Evolutionary conservation across 2,113 vertebrate genomes (phyloP), one percentile per base, ranked within the genome.

Genomic region (Paramisgurnus dabryanus): DNA sequence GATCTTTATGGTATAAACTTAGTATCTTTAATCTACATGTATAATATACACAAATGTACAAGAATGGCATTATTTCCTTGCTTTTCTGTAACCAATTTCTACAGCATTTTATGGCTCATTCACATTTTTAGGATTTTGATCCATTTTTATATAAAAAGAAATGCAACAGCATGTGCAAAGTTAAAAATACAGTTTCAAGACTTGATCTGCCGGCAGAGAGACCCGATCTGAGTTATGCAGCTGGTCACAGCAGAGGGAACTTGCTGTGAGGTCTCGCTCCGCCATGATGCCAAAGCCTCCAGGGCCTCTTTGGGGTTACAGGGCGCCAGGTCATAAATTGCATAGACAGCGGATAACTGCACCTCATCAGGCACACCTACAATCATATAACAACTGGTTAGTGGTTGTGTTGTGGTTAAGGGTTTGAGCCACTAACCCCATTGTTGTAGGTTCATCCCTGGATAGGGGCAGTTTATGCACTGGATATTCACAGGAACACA

Each of bases 281-380:
- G 91, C 98, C 98, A 99, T 3, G 78, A 89, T 7, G 87, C 91
- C 50, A 99, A 87, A 50, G 93, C 87, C 34, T 95, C 91, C 86
- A 94, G 45, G 22, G 93, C 92, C 67, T 93, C 92, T 67, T 92
- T 90, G 2, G 96, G 97, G 80, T 96, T 91, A 87, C 96, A 94
- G 43, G 95, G 93, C 17, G 95, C 94, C 84, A 98, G 78, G 80
- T 98, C 97, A 61, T 94, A 95, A 34, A 97, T 92, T 22, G 96
- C 94, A 79, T 98, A 97, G 76, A 96, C 49, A 0, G 97, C 95
- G n/a, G 98, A 95, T 79, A 99, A 87, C 88, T 99, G 97, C 61
- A 99, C 92, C 7, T 93, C 93, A 96, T 96, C 96, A 0, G 96
- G 94, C 22, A 99, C 92, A 85, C 90, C 98, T 99, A 87, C 66